A percentile compares a stretch with the other conserved stretches of the same genome.
Conservation (phyloP, 2,888 invertebrate genomes). For the Eulithis prunata region DNA sequence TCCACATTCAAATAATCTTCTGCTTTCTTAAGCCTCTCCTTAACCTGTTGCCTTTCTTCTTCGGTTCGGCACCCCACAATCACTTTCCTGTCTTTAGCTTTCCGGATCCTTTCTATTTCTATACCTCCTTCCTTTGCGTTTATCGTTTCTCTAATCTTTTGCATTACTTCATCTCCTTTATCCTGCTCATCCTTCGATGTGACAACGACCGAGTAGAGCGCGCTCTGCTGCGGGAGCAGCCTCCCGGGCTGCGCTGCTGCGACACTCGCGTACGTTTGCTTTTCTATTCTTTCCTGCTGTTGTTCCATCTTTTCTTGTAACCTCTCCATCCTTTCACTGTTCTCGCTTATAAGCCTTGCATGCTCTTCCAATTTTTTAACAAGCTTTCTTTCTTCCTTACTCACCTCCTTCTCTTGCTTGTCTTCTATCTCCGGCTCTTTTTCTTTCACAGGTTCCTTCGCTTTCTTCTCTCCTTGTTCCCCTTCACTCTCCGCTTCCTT, state of each 20-base stretch:
- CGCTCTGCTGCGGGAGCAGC: not conserved
- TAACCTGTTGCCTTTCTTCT: not conserved
- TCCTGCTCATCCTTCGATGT: not conserved
- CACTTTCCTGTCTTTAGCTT: constrained; percentile 13
- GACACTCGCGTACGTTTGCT: not conserved
- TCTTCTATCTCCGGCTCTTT: too few relatives aligned
- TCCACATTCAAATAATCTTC: not conserved
- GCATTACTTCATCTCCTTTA: not conserved
- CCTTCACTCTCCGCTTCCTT: too few relatives aligned
- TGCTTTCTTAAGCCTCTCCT: not conserved
- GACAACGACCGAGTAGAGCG: not conserved
- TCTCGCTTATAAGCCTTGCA: too few relatives aligned
- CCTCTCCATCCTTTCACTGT: too few relatives aligned
- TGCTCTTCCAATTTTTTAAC: too few relatives aligned
- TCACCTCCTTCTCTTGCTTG: too few relatives aligned
- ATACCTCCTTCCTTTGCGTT: not conserved
- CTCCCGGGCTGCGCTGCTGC: not conserved
- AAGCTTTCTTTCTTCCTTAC: too few relatives aligned
- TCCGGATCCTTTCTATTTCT: not conserved
- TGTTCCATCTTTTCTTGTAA: too few relatives aligned
- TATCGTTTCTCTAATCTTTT: not conserved
- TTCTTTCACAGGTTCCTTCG: too few relatives aligned
- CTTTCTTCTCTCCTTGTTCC: too few relatives aligned
- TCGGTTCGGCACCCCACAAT: not conserved
- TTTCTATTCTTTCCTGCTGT: not conserved